These are phyloP conservation scores for Ranitomeya imitator DNA, from an alignment of 2,113 vertebrate genomes.

Conservation along the genomic window DNA sequence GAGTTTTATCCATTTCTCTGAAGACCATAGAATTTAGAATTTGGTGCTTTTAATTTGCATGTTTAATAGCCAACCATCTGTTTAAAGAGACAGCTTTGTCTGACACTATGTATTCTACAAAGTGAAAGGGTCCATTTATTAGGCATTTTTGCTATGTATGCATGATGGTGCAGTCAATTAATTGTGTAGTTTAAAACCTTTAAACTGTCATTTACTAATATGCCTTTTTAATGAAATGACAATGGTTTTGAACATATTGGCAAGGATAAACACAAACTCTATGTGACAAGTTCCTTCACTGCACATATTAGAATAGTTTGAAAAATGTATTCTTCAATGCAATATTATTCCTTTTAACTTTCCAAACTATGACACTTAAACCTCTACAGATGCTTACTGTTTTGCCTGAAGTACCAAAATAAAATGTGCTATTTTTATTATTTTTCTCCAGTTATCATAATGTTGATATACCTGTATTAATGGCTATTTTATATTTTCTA, in stretches of 20 bases:
- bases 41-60: constrained; percentile 34
- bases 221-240: background rate
- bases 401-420: too few species aligned
- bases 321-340: background rate
- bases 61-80: constrained; percentile 47
- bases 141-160: background rate
- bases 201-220: constrained; percentile 16
- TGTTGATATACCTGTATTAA: too few species aligned
- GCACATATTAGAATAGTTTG: background rate
- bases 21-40: constrained; percentile 21
- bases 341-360: background rate
- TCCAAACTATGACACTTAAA: background rate
- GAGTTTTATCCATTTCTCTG: background rate
- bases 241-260: background rate
- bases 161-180: constrained; percentile 19
- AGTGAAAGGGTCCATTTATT: constrained; percentile 20
- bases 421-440: too few species aligned
- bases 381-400: background rate
- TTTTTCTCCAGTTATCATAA: too few species aligned
- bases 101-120: constrained; percentile 25
- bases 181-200: background rate
- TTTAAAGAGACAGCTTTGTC: constrained; percentile 42
- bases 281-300: background rate
- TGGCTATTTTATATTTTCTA: too few species aligned
- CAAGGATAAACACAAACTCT: background rate